A percentile compares a stretch with the other conserved stretches of the same genome.
Conservation (phyloP, 1,140 invertebrate species). For the Achroia grisella region DNA sequence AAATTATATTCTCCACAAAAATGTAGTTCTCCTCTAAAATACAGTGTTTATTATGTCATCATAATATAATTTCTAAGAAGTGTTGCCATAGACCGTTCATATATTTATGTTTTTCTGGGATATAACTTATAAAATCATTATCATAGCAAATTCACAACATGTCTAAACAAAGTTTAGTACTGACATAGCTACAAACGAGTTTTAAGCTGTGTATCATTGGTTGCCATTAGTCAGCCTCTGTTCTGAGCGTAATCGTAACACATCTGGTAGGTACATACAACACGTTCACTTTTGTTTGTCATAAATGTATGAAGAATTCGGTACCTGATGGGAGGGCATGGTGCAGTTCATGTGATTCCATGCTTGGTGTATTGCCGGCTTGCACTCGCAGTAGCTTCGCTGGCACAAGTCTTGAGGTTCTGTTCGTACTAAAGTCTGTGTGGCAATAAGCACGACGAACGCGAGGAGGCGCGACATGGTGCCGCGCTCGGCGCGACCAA, state of each 20-base stretch:
- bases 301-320: constrained; percentile 14
- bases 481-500: constrained; percentile 40
- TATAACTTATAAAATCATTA: no score
- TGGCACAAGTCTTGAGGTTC: constrained; percentile 68
- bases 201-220: no score
- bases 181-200: no score
- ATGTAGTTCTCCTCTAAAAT: no score
- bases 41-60: no score
- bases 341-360: constrained; percentile 80
- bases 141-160: no score
- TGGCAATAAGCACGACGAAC: constrained; percentile 35
- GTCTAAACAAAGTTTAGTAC: no score
- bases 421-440: constrained; percentile 23
- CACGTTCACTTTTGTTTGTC: constrained; percentile 22
- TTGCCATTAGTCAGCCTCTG: not conserved
- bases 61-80: no score
- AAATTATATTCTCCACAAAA: no score
- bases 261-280: constrained; percentile 14
- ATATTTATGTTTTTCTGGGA: no score
- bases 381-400: constrained; percentile 76
- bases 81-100: no score
- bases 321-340: constrained; percentile 75
- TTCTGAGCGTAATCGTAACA: constrained; percentile 5
- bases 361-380: constrained; percentile 65
- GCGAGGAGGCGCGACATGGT: constrained; percentile 51